Percentiles rank a stretch among this genome's conserved stretches.
phyloP scores from a whole-genome alignment of 1,140 invertebrate species.

The Panagrolaimus sp. region DNA sequence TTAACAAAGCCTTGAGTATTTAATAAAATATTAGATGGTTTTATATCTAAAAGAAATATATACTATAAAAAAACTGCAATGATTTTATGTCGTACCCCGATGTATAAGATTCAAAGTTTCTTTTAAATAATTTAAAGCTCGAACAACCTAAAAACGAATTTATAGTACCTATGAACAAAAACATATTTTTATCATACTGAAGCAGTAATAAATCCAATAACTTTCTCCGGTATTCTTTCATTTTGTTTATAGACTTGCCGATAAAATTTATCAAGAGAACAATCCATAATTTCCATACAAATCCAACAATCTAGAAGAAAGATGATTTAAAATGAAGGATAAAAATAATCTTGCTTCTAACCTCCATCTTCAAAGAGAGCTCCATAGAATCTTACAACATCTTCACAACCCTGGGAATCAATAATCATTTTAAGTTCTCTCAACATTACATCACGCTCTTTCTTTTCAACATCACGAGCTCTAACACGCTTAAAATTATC shows the following conservation, averaged over 20 bases:
- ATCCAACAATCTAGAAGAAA: constrained; percentile 84
- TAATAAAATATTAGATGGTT: constrained; percentile 91
- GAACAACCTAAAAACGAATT: constrained; percentile 31
- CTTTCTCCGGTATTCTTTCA: constrained; percentile 68
- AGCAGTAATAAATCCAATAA: constrained; percentile 85
- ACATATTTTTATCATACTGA: constrained; percentile 61
- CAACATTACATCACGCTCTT: constrained; percentile 83
- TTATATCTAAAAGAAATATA: constrained; percentile 69
- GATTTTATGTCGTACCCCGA: constrained; percentile 12
- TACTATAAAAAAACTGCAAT: neutral
- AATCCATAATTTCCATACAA: constrained; percentile 99
- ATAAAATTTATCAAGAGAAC: constrained; percentile 95
- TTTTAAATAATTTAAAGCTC: constrained; percentile 45
- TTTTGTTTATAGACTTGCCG: constrained; percentile 78
- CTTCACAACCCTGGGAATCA: constrained; percentile 86
- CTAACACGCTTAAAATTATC: constrained; percentile 68
- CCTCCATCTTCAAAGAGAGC: constrained; percentile 83
- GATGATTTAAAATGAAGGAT: neutral
- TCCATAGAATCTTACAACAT: constrained; percentile 93
- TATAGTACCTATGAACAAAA: neutral
- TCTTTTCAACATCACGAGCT: constrained; percentile 83
- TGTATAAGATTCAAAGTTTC: constrained; percentile 47
- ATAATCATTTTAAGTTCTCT: constrained; percentile 96
- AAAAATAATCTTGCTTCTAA: too few relatives aligned
- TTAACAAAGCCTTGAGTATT: constrained; percentile 83